These are phyloP conservation scores for Pangasius mekongensis DNA, from an alignment of 2,797 vertebrate species.

Conservation along the genomic window DNA sequence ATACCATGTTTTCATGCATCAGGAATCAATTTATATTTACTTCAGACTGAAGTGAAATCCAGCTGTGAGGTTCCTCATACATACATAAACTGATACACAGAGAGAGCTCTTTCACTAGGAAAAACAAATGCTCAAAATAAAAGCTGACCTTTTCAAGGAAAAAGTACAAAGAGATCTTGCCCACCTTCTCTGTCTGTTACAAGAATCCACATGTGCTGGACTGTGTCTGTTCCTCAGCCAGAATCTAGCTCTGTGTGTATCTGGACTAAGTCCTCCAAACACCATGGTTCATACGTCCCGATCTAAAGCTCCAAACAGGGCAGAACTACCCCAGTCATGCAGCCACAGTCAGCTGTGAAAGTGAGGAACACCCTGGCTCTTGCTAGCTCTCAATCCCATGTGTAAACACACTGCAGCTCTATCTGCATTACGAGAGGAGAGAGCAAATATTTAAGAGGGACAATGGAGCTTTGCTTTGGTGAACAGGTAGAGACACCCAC, in stretches of 20 bases:
- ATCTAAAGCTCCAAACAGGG: neutral
- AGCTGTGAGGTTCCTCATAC: neutral
- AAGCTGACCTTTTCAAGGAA: neutral
- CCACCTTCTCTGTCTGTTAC: conserved; percentile 52
- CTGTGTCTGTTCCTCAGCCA: neutral
- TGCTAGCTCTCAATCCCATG: conserved; percentile 37
- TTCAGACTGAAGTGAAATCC: neutral
- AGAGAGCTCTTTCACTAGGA: too few species aligned
- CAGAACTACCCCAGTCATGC: neutral
- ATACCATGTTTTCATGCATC: neutral
- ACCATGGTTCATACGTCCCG: conserved; percentile 6
- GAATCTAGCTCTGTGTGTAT: conserved; percentile 11
- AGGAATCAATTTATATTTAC: neutral
- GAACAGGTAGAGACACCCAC: conserved; percentile 7
- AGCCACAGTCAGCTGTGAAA: neutral
- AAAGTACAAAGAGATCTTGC: conserved; percentile 9
- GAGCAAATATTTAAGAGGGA: conserved; percentile 65
- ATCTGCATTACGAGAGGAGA: conserved; percentile 50
- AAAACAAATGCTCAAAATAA: neutral
- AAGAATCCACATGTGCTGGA: neutral
- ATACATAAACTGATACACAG: neutral
- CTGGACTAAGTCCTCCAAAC: conserved; percentile 22
- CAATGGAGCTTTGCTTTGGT: conserved; percentile 6
- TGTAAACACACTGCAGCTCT: conserved; percentile 56
- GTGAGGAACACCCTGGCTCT: neutral